phyloP scores from a whole-genome alignment of 2,113 vertebrate genomes.

The Micronycteris hirsuta region DNA sequence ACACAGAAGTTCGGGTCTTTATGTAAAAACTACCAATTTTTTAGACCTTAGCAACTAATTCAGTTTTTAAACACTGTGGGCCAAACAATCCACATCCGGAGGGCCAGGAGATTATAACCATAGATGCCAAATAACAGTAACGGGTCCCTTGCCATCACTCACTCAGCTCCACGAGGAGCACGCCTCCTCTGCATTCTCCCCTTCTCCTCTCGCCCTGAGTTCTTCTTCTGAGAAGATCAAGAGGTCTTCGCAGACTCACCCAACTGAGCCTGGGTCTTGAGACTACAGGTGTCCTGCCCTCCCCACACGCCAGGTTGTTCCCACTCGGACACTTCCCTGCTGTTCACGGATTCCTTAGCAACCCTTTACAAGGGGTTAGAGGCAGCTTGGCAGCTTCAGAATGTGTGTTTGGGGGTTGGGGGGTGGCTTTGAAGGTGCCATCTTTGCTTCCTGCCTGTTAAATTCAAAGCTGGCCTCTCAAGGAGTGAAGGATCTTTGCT shows the following conservation, averaged over 20 bases:
- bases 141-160: neutral
- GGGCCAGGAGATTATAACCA: neutral
- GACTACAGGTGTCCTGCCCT: no score
- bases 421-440: neutral
- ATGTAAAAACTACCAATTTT: neutral
- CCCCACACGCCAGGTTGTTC: neutral
- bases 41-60: neutral
- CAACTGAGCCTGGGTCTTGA: neutral
- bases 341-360: neutral
- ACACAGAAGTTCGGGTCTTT: neutral
- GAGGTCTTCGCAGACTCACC: neutral
- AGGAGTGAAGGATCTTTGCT: neutral
- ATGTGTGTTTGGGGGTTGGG: neutral
- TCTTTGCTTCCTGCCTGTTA: neutral
- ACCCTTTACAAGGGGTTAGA: neutral
- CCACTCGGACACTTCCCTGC: neutral
- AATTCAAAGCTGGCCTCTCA: constrained; percentile 21
- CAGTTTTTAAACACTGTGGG: neutral
- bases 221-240: neutral
- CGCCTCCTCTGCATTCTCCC: neutral
- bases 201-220: neutral
- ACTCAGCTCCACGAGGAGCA: accelerated
- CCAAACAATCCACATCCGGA: neutral
- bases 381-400: neutral
- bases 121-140: neutral